phyloP scores from a whole-genome alignment of 2,113 vertebrate genomes.

The Zapornia atra region DNA sequence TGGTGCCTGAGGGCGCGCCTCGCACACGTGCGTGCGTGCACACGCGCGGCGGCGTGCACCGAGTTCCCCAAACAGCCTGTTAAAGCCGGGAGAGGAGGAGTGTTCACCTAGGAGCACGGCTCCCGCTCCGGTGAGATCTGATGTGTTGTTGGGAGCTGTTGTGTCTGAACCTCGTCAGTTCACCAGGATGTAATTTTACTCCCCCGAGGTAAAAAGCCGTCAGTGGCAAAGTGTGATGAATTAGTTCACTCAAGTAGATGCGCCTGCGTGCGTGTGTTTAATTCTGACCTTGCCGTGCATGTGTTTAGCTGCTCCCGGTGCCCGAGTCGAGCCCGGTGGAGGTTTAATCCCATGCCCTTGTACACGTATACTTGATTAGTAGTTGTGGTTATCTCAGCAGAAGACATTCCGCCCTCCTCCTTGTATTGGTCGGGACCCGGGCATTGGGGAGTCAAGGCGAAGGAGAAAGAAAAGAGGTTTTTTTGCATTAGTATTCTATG shows the following conservation, averaged over 20 bases:
- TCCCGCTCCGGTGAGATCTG: slow-evolving; percentile 2
- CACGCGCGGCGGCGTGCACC: accelerated
- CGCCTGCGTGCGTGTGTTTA: slow-evolving; percentile 62
- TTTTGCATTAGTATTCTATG: slow-evolving; percentile 93
- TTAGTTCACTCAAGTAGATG: slow-evolving; percentile 76
- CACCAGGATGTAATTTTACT: slow-evolving; percentile 79
- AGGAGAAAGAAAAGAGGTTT: slow-evolving; percentile 84
- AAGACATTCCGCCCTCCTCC: slow-evolving; percentile 87
- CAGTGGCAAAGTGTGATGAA: slow-evolving; percentile 82
- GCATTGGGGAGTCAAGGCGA: slow-evolving; percentile 87
- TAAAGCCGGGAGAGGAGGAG: not conserved
- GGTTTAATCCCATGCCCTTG: slow-evolving; percentile 91
- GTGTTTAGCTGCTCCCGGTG: slow-evolving; percentile 79
- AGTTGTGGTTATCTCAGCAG: slow-evolving; percentile 92
- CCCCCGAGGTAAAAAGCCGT: slow-evolving; percentile 75
- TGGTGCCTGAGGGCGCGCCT: not conserved
- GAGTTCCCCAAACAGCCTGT: not conserved
- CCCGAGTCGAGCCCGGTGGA: slow-evolving; percentile 85
- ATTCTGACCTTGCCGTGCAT: slow-evolving; percentile 78
- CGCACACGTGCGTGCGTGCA: accelerated
- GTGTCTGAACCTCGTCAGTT: slow-evolving; percentile 52
- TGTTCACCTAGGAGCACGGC: not conserved
- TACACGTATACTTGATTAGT: slow-evolving; percentile 92
- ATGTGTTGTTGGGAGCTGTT: slow-evolving; percentile 64
- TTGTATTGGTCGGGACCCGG: slow-evolving; percentile 88